Evolutionary conservation across 2,888 invertebrate genomes (phyloP), one percentile per base, ranked within the genome.

Genomic region (Crossocerus cetratus): DNA sequence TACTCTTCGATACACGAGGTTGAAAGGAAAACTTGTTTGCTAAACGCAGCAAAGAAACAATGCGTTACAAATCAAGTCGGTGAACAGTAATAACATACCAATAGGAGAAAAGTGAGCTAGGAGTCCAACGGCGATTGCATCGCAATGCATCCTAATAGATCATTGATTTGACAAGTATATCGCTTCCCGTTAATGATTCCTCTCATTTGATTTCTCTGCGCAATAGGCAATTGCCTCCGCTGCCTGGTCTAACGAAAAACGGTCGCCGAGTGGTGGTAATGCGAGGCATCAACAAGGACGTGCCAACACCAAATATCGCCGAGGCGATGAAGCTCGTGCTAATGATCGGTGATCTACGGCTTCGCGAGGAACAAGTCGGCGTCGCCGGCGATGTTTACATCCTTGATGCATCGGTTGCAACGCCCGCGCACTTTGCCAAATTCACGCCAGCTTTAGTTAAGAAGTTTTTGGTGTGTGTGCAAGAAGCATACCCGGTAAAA

Each of bases 401-500:
- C 70, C 90, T 96, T 59, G 96, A 96, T 84, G 96, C 96, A 0
- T 92, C 93, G 23, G 94, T 95, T 42, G 96, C 95, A 1, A 95
- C 95, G 0, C 94, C 96, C 0, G 92, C 94, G 0, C 96, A 96
- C 89, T 96, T 96, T 88, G 94, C 96, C 78, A 96, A 96, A 91
- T 95, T 96, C 89, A 95, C 96, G 0, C 96, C 96, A 0, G 92
- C 94, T 0, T 90, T 96, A 62, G 94, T 96, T 64, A 96, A 96
- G 91, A 96, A 96, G 90, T 96, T 96, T 91, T 92, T 96, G 84
- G 94, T 96, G 74, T 96, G 96, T 89, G 96, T 96, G 18, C 91
- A 95, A 93, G 96, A 97, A 91, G 96, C 96, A 3, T 97, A 96
- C 89, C 96, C 96, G 3, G 96, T 96, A 0, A 96, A 96, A 89